Conservation (phyloP, 2,113 vertebrate genomes). For the Fulmarus glacialis region DNA sequence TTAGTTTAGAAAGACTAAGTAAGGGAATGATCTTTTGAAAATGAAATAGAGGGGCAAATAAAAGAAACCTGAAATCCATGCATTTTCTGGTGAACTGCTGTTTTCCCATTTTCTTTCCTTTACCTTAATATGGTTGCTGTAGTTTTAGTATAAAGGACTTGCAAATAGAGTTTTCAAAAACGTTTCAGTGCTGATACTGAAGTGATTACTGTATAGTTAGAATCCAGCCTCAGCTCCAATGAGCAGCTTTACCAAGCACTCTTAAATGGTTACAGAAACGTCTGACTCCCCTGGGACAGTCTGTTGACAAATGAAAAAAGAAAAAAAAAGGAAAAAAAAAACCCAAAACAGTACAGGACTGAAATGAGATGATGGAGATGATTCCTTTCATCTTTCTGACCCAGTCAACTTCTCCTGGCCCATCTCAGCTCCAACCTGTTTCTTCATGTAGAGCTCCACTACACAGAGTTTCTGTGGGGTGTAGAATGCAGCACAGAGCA, state of each 20-base stretch:
- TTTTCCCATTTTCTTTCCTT: neutral
- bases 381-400: neutral
- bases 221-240: neutral
- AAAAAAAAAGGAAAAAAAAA: neutral
- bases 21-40: neutral
- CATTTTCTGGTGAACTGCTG: neutral
- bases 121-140: neutral
- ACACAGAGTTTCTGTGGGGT: neutral
- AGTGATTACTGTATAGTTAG: neutral
- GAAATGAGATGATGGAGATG: neutral
- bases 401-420: neutral
- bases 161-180: neutral
- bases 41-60: neutral
- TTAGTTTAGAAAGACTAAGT: slow-evolving; percentile 6
- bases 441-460: neutral
- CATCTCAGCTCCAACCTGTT: neutral
- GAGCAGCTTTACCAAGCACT: neutral
- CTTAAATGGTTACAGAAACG: neutral
- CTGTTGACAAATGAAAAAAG: neutral
- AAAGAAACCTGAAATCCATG: neutral
- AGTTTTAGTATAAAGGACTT: neutral
- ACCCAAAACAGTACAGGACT: neutral
- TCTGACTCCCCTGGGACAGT: neutral
- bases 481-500: neutral
- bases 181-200: neutral